A percentile compares a stretch with the other conserved stretches of the same genome.
phyloP scores from a whole-genome alignment of 2,797 vertebrate species.

The Sebastes matsubarae region DNA sequence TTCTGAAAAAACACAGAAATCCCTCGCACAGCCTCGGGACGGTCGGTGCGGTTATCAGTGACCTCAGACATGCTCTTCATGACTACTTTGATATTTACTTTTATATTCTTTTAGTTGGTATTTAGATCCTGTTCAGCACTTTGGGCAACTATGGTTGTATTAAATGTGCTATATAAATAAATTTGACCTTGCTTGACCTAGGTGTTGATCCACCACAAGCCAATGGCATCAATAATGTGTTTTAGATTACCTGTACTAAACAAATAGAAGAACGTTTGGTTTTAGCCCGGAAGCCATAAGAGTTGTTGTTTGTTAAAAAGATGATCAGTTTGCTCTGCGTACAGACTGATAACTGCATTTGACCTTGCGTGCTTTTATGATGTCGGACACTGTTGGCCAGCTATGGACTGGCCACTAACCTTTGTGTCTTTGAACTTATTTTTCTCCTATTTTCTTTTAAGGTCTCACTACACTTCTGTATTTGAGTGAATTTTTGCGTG shows the following conservation, averaged over 20 bases:
- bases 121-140: no score
- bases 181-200: no score
- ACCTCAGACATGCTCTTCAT: neutral
- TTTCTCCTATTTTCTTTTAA: neutral
- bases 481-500: neutral
- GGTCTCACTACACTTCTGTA: neutral
- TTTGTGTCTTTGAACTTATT: neutral
- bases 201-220: neutral
- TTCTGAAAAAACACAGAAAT: neutral
- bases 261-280: neutral
- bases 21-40: neutral
- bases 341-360: neutral
- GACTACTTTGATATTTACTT: no score
- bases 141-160: no score
- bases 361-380: neutral
- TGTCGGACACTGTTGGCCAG: neutral
- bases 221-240: neutral
- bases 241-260: neutral
- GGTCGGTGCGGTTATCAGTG: neutral
- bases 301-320: neutral
- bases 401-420: neutral
- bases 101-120: neutral
- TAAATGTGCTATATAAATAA: no score
- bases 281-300: neutral
- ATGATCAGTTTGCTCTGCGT: neutral